Base-by-base conservation (phyloP, 2,888 invertebrate species). In the Dilophus febrilis region DNA sequence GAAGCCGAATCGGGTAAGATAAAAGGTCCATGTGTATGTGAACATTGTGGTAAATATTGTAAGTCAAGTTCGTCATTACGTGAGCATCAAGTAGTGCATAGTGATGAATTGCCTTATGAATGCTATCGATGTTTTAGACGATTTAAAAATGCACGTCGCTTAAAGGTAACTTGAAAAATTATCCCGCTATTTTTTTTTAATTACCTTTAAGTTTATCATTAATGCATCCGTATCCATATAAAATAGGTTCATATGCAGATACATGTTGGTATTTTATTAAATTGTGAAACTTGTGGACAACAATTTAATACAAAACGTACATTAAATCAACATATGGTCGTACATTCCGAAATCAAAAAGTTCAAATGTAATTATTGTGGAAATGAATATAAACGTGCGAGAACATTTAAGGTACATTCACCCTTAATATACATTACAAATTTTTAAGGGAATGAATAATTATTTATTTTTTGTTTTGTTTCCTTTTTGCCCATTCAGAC, bases 61-160 rank as follows among this genome's bases (percentile, higher is more conserved):
- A 63, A 63, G 26, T 64, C 66, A 4, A 59, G 61, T 34, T 64
- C 65, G 2, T 64, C 66, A 2, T 49, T 67, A 0, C 64, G 61
- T 30, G 66, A 66, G 44, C 67, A 68, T 49, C 58, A 64, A 42
- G 53, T 65, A 5, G 63, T 62, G 2, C 67, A 68, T 44, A 63
- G 62, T 13, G 62, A 64, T 2, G 63, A 61, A 5, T 56, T 59
- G 3, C 66, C 65, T 0, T 66, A 59, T 46, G 55, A 56, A 33
- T 67, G 67, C 48, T 49, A 54, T 2, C 56, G 60, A 17, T 62
- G 61, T 34, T 50, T 52, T 2, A 57, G 57, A 13, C 48, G 49
- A 10, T 61, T 61, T 39, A 61, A 63, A 47, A 61, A 56, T 40
- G 51, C 53, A 22, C 47, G 57, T 1, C 48, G 58, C 2, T 48